Percentiles rank a stretch among this genome's conserved stretches.
Conservation (phyloP, 2,888 invertebrate species). For the Catocala nupta region DNA sequence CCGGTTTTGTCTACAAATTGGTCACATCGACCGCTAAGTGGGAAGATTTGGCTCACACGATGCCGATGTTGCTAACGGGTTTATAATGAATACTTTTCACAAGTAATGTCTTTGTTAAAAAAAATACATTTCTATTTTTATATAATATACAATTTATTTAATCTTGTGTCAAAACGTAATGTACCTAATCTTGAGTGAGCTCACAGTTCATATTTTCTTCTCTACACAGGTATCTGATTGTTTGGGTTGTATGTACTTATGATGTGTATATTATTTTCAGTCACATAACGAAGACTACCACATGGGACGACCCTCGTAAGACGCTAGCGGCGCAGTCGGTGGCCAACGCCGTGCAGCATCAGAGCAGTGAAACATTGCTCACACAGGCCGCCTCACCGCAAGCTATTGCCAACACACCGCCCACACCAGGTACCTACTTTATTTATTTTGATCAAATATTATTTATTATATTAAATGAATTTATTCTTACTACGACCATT, state of each 20-base stretch:
- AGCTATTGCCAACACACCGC: conserved; percentile 67
- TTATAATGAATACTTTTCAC: conserved; percentile 53
- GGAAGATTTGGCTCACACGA: conserved; percentile 72
- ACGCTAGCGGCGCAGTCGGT: conserved; percentile 90
- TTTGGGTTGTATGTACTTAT: neutral
- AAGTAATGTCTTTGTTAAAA: conserved; percentile 39
- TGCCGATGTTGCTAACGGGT: conserved; percentile 59
- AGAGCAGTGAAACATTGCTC: conserved; percentile 83
- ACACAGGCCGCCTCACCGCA: conserved; percentile 78
- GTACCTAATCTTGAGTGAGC: conserved; percentile 9
- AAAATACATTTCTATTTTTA: conserved; percentile 23
- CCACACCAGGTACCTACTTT: conserved; percentile 70
- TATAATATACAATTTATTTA: conserved; percentile 24
- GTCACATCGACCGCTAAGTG: conserved; percentile 83
- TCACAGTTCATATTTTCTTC: neutral
- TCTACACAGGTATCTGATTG: neutral
- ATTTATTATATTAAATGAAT: too few species aligned
- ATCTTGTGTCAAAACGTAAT: conserved; percentile 11
- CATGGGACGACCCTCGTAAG: conserved; percentile 97
- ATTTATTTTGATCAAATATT: conserved; percentile 4
- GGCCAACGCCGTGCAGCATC: conserved; percentile 80
- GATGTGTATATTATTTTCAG: conserved; percentile 81
- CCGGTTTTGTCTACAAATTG: conserved; percentile 83
- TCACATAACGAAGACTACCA: conserved; percentile 95
- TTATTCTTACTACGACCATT: too few species aligned